Percentiles rank a stretch among this genome's conserved stretches.
Evolutionary conservation across 2,888 invertebrate species (phyloP).

Genomic region (Bedellia somnulentella): DNA sequence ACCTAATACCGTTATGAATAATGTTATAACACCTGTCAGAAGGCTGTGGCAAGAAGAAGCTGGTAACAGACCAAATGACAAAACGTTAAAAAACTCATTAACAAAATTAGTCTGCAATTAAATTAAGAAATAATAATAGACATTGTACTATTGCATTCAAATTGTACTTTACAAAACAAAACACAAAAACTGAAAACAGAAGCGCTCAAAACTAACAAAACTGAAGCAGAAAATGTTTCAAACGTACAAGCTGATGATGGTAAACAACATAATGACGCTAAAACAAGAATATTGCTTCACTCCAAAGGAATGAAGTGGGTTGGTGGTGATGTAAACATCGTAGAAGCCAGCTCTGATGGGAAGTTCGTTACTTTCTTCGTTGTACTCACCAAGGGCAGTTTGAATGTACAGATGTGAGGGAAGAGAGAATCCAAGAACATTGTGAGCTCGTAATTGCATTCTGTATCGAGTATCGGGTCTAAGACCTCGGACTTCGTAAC

Average conservation of each 20-base stretch:
- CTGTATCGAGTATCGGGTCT: slow-evolving; percentile 80
- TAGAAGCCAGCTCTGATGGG: slow-evolving; percentile 50
- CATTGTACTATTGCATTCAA: slow-evolving; percentile 8
- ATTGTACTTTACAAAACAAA: slow-evolving; percentile 12
- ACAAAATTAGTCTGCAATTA: no score
- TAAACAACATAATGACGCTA: no score
- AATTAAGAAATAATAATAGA: slow-evolving; percentile 5
- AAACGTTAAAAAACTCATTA: background rate
- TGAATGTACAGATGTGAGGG: slow-evolving; percentile 78
- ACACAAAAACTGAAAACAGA: no score
- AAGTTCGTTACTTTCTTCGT: slow-evolving; percentile 46
- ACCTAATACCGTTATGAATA: slow-evolving; percentile 11
- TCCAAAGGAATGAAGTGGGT: no score
- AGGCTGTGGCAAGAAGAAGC: slow-evolving; percentile 4
- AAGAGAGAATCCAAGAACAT: slow-evolving; percentile 79
- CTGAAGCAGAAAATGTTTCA: no score
- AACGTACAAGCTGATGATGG: no score
- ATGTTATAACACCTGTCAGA: slow-evolving; percentile 3
- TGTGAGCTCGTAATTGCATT: slow-evolving; percentile 83
- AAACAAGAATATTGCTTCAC: no score
- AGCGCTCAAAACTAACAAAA: no score
- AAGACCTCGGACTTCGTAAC: slow-evolving; percentile 69
- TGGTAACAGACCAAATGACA: slow-evolving; percentile 2
- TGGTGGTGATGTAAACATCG: slow-evolving; percentile 47
- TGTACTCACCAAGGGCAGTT: slow-evolving; percentile 85